These are phyloP conservation scores for Melanargia galathea DNA, from an alignment of 2,888 invertebrate genomes.

Conservation along the genomic window DNA sequence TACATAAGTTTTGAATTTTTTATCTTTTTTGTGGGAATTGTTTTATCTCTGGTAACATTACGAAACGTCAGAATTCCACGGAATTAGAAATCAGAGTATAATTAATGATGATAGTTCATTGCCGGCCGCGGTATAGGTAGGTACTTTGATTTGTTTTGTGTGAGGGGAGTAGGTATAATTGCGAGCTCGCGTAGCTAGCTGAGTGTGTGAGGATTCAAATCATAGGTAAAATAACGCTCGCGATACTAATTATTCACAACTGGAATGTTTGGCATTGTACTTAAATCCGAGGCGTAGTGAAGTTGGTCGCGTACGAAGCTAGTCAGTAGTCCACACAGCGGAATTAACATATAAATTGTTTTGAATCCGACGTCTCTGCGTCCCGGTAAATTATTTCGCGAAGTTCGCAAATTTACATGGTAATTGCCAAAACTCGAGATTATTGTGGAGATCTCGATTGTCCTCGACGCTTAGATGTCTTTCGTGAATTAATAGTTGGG, in stretches of 20 bases:
- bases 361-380: slow-evolving; percentile 77
- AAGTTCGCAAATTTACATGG: slow-evolving; percentile 81
- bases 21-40: too few relatives aligned
- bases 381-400: slow-evolving; percentile 79
- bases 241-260: slow-evolving; percentile 37
- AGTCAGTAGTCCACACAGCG: slow-evolving; percentile 63
- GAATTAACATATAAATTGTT: slow-evolving; percentile 82
- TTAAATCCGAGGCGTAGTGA: slow-evolving; percentile 41
- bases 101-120: too few relatives aligned
- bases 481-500: slow-evolving; percentile 6
- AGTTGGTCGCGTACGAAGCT: slow-evolving; percentile 52
- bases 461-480: slow-evolving; percentile 37
- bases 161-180: too few relatives aligned
- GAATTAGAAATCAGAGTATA: too few relatives aligned
- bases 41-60: too few relatives aligned
- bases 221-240: slow-evolving; percentile 9
- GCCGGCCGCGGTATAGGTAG: too few relatives aligned
- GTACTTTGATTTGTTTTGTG: too few relatives aligned
- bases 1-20: too few relatives aligned
- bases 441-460: slow-evolving; percentile 77
- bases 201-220: neutral
- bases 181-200: too few relatives aligned
- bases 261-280: slow-evolving; percentile 37
- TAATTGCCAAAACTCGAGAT: slow-evolving; percentile 82
- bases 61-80: too few relatives aligned